Evolutionary conservation across 2,113 vertebrate species (phyloP).

Genomic region (Atrichornis clamosus): DNA sequence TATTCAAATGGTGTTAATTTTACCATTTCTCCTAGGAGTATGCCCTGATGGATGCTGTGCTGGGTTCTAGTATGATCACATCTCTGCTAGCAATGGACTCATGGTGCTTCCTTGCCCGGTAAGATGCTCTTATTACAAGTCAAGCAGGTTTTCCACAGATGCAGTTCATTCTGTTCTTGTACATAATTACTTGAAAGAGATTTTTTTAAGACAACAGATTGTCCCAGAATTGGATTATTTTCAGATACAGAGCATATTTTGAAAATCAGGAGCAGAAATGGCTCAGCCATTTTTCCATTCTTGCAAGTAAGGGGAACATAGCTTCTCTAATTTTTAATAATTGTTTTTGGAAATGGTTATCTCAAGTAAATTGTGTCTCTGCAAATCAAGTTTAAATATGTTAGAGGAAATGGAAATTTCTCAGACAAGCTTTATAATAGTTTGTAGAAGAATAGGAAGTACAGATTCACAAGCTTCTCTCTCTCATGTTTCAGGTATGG

Average conservation of each 20-base stretch:
- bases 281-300: neutral
- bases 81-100: conserved; percentile 86
- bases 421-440: neutral
- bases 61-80: conserved; percentile 80
- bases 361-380: neutral
- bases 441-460: neutral
- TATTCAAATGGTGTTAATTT: neutral
- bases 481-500: conserved; percentile 79
- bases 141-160: neutral
- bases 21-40: conserved; percentile 74
- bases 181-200: neutral
- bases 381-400: neutral
- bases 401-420: neutral
- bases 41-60: conserved; percentile 79
- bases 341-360: neutral
- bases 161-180: neutral
- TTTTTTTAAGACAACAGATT: neutral
- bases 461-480: neutral
- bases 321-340: neutral
- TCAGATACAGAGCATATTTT: neutral
- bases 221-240: neutral
- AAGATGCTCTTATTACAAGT: neutral
- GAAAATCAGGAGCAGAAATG: neutral
- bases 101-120: conserved; percentile 95
- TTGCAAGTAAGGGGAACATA: neutral